A percentile compares a stretch with the other conserved stretches of the same genome.
Conservation (phyloP, 2,888 invertebrate genomes). For the Agrenia bidenticulata region DNA sequence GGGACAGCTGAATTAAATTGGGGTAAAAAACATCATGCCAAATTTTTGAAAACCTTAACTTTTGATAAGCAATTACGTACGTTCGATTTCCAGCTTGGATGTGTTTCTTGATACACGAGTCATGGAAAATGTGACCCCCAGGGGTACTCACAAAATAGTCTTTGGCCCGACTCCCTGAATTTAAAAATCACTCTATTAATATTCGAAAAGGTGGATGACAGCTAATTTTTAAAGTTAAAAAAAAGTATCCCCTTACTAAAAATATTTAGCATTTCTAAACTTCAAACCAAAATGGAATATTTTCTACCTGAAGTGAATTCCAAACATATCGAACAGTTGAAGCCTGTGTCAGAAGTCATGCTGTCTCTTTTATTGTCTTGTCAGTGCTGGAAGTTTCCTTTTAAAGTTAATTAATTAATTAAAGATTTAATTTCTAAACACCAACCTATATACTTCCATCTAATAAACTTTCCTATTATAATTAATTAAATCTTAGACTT, state of each 20-base stretch:
- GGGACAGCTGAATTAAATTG: slow-evolving; percentile 28
- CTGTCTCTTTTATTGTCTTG: not conserved
- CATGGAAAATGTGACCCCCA: slow-evolving; percentile 39
- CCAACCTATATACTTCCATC: too few species aligned
- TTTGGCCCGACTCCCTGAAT: slow-evolving; percentile 23
- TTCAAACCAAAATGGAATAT: too few species aligned
- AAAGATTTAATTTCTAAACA: too few species aligned
- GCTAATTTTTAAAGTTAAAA: too few species aligned
- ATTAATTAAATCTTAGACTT: too few species aligned
- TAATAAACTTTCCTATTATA: too few species aligned
- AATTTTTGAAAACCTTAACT: not conserved
- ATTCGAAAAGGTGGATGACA: too few species aligned
- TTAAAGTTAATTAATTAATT: too few species aligned
- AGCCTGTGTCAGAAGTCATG: slow-evolving; percentile 27
- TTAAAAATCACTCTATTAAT: not conserved
- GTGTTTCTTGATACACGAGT: slow-evolving; percentile 31
- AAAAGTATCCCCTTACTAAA: not conserved
- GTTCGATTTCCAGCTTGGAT: slow-evolving; percentile 33
- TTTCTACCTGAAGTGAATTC: slow-evolving; percentile 37
- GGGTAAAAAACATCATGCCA: not conserved
- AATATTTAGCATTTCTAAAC: too few species aligned
- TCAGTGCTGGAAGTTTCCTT: too few species aligned
- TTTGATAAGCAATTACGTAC: slow-evolving; percentile 14
- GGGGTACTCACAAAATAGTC: slow-evolving; percentile 40
- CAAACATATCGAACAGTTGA: slow-evolving; percentile 38